Percentiles rank a stretch among this genome's conserved stretches.
These are phyloP conservation scores for Protophormia terraenovae DNA, from an alignment of 2,888 invertebrate genomes.

Conservation along the genomic window DNA sequence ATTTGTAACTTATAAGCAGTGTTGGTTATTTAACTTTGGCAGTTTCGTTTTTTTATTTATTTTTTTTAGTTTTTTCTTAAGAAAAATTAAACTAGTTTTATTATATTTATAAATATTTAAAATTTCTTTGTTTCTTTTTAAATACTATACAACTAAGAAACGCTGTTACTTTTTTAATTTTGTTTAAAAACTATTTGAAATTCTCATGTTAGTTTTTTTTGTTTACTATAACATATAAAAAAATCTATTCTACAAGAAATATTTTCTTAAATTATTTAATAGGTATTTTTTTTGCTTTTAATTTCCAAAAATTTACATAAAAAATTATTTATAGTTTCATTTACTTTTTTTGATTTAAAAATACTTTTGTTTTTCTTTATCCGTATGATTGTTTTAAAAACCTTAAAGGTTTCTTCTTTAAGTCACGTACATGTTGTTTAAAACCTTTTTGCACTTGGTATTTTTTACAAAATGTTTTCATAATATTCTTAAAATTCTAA, in stretches of 20 bases:
- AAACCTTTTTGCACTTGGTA: constrained; percentile 78
- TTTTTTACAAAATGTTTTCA: constrained; percentile 66
- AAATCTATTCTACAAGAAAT: constrained; percentile 68
- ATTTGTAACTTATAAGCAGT: constrained; percentile 68
- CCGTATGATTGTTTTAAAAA: constrained; percentile 56
- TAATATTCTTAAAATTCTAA: constrained; percentile 60
- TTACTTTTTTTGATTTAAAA: constrained; percentile 54
- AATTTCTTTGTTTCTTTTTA: constrained; percentile 38
- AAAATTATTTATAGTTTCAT: background rate
- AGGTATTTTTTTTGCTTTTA: constrained; percentile 55
- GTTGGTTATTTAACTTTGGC: constrained; percentile 73
- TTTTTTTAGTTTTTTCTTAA: constrained; percentile 17
- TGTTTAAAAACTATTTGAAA: constrained; percentile 71
- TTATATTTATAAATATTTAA: constrained; percentile 18
- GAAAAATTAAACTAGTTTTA: constrained; percentile 41
- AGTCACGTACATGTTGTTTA: constrained; percentile 31
- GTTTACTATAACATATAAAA: background rate
- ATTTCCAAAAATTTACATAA: constrained; percentile 42
- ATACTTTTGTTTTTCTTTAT: constrained; percentile 67
- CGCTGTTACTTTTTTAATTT: constrained; percentile 13
- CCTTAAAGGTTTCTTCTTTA: constrained; percentile 68
- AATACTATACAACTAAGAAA: constrained; percentile 58
- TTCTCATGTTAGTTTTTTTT: constrained; percentile 76
- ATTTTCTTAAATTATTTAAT: constrained; percentile 73
- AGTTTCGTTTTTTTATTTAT: constrained; percentile 70